Base-by-base conservation (phyloP, 92 coral and sea anemone species). In the Umimayanthus chanpuru region DNA sequence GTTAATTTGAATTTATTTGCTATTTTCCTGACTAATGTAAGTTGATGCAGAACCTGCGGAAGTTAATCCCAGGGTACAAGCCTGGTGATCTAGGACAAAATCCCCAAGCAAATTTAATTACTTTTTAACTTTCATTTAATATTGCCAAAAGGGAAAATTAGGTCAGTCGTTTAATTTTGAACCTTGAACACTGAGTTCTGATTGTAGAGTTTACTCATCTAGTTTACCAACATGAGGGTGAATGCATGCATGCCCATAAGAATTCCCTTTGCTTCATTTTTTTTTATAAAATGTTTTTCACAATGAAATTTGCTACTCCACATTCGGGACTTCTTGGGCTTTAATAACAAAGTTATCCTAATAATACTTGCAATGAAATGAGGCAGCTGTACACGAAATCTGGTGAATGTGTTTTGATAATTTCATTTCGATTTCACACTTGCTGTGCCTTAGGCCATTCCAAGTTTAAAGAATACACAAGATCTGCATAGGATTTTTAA, bases 61-160 rank as follows among this genome's bases (percentile, higher is more conserved):
- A 39, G 65, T 68, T 83, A 44, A 83, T 71, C 76, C 49, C 47
- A 28, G 41, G 18, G 65, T 1, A 81, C 73, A 83, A 43, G 65
- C 38, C 28, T 38, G 20, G 76, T 70, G 78, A 43, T 83, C 32
- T 41, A 25, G 36, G 53, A 36, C 50, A 73, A 83, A 83, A 44
- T 44, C 23, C 23, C 29, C 30, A n/a, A 65, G 85, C 75, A 81
- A 64, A 38, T 81, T 81, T 65, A 81, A 81, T 81, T 81, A 81
- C 73, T 23, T 40, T 61, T 38, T 64, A 40, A 21, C 16, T 41
- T 82, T 66, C 75, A 82, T 82, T 67, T 20, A 79, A 79, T 56
- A 25, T 29, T 79, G 39, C 56, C 21, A 56, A 30, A 7, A 12
- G 10, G 43, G 41, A 23, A 36, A 53, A 79, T 4, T 28, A 12